Base-by-base conservation (phyloP, 2,888 invertebrate genomes). In the Drosophila prolongata region DNA sequence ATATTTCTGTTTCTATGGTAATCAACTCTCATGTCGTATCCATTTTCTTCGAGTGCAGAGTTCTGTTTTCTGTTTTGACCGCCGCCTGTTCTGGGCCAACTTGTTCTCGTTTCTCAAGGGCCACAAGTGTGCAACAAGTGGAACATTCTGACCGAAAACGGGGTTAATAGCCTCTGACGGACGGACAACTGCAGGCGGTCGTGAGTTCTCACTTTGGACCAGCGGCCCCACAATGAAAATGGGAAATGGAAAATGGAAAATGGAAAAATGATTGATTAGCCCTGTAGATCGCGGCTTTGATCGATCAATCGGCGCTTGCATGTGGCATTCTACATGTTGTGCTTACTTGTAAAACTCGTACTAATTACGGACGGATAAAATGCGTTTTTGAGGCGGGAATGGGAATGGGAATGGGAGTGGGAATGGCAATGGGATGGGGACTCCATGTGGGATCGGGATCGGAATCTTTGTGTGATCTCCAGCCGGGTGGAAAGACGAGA, bases 231-330 rank as follows among this genome's bases (percentile, higher is more conserved):
- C n/a, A 42, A 44, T 56, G 16, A 38, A 59, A 37, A 40, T 50
- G 74, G 62, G 44, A 35, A 58, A 60, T 24, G 24, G 55, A 40
- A 58, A 60, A 47, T 69, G 66, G 76, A 30, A 76, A 82, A 76
- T 73, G 77, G 46, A 56, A 75, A 83, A 76, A 83, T 83, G 83
- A 83, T 83, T 83, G 85, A 83, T 83, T 86, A 80, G 83, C 65
- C 73, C 60, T 37, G 42, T 47, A 59, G 75, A 73, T 53, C 49
- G 64, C 47, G 47, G 87, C 72, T 87, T 83, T 83, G 83, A 83
- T 87, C 83, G 88, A 87, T 83, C 83, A 83, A 83, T 83, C 83
- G 83, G 88, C 88, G 88, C 88, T 87, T 73, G 69, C 77, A 73
- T 73, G 85, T 76, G 71, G 56, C 75, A 50, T 61, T 46, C 49